phyloP scores from a whole-genome alignment of 2,113 vertebrate genomes.

The Centropus unirufus region DNA sequence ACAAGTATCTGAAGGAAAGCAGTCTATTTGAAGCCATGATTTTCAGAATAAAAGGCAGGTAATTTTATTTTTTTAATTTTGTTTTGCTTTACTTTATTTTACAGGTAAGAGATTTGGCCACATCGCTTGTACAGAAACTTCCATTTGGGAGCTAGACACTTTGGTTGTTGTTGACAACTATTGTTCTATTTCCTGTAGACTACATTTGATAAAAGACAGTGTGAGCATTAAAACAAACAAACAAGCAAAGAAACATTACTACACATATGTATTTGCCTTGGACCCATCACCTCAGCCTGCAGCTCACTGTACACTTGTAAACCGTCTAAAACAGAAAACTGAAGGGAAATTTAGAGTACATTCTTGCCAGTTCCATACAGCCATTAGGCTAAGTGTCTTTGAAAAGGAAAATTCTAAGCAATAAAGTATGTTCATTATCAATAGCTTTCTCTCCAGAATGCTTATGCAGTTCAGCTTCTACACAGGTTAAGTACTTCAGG shows the following conservation, averaged over 20 bases:
- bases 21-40: not conserved
- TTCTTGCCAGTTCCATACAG: not conserved
- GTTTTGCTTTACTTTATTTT: not conserved
- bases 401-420: not conserved
- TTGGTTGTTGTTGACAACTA: not conserved
- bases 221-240: not conserved
- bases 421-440: constrained; percentile 19
- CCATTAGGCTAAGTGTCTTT: constrained; percentile 35
- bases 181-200: not conserved
- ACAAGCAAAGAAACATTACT: not conserved
- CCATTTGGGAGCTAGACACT: not conserved
- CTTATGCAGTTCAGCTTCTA: not conserved
- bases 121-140: not conserved
- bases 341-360: not conserved
- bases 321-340: not conserved
- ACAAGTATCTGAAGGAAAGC: not conserved
- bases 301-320: not conserved
- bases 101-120: not conserved
- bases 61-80: not conserved
- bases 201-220: not conserved
- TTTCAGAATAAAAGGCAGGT: not conserved
- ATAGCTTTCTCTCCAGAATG: not conserved
- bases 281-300: not conserved
- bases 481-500: not conserved
- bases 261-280: not conserved